These are phyloP conservation scores for Pollimyrus isidori DNA, from an alignment of 2,113 vertebrate species.

Conservation along the genomic window DNA sequence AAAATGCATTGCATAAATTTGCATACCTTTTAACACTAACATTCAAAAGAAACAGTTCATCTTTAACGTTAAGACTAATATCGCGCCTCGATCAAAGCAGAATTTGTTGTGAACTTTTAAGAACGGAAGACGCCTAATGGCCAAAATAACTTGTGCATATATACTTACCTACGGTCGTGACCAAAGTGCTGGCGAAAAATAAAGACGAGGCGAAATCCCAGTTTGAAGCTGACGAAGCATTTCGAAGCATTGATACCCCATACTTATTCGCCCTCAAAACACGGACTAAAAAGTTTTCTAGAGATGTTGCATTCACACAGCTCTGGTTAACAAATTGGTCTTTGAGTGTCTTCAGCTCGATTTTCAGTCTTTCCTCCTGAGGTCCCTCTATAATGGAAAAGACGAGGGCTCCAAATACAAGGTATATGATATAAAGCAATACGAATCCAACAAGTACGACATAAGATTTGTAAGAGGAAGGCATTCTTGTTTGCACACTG, in stretches of 20 bases:
- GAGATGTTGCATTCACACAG: slow-evolving; percentile 61
- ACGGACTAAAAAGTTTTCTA: slow-evolving; percentile 64
- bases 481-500: slow-evolving; percentile 42
- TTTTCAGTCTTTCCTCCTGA: slow-evolving; percentile 62
- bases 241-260: slow-evolving; percentile 62
- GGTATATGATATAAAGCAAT: slow-evolving; percentile 63
- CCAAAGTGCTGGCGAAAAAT: slow-evolving; percentile 81
- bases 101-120: neutral
- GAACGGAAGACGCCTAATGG: neutral
- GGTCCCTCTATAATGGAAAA: slow-evolving; percentile 76
- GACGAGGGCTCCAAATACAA: slow-evolving; percentile 71
- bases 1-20: neutral
- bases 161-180: slow-evolving; percentile 81
- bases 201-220: slow-evolving; percentile 77
- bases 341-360: slow-evolving; percentile 60
- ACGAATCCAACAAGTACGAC: slow-evolving; percentile 49
- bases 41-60: neutral
- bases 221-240: slow-evolving; percentile 54
- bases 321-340: slow-evolving; percentile 62
- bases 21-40: neutral
- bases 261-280: slow-evolving; percentile 69
- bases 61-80: neutral
- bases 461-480: slow-evolving; percentile 45
- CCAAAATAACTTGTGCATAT: neutral
- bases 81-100: neutral